Conservation (phyloP, 1,140 invertebrate species). For the Akabosia matsudoensis region DNA sequence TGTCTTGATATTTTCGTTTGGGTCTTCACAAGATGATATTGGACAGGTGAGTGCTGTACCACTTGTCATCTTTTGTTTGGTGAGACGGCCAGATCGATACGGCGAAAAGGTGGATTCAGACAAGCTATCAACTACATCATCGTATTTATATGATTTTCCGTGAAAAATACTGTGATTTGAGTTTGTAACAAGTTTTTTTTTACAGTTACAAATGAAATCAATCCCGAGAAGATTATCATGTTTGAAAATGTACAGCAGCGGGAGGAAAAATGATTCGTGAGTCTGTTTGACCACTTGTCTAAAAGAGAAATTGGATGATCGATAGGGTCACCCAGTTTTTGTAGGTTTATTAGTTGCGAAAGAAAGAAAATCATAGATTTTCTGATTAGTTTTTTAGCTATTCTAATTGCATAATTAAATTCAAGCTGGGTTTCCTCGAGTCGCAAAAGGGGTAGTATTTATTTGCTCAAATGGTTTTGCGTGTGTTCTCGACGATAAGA, state of each 20-base stretch:
- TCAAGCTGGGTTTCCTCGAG: no score
- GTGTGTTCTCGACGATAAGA: slow-evolving; percentile 10
- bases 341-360: background rate
- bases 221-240: no score
- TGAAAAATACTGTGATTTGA: no score
- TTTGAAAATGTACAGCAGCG: no score
- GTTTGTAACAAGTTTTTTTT: background rate
- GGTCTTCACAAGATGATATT: background rate
- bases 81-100: background rate
- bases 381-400: background rate
- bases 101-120: background rate
- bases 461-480: no score
- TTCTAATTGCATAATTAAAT: background rate
- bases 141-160: no score
- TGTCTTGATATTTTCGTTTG: background rate
- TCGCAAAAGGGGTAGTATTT: no score
- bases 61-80: background rate
- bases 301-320: slow-evolving; percentile 15
- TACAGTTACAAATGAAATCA: background rate
- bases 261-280: no score
- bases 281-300: no score
- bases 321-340: background rate
- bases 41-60: slow-evolving; percentile 1
- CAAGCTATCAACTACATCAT: no score
- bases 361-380: background rate